Conservation (phyloP, 2,797 vertebrate species). For the Leucoraja ocellata region DNA sequence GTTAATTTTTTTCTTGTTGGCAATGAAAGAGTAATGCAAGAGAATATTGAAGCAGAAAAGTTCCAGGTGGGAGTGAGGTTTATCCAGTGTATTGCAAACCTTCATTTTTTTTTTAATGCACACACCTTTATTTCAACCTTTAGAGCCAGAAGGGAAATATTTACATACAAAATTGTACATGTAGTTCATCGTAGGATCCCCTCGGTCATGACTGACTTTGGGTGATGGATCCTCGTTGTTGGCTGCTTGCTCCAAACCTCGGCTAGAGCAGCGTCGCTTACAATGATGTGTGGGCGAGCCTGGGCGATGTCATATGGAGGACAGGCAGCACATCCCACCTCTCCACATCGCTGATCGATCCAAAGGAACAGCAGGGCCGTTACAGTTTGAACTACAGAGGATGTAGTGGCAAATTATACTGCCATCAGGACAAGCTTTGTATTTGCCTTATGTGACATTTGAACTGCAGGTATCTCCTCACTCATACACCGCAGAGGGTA, state of each 20-base stretch:
- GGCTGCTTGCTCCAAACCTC: too few relatives aligned
- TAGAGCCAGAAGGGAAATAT: not conserved
- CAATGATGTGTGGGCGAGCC: too few relatives aligned
- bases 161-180: not conserved
- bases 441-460: slow-evolving; percentile 17
- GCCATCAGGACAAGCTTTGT: slow-evolving; percentile 5
- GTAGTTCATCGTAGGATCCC: not conserved
- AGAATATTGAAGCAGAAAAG: not conserved
- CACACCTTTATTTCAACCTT: not conserved
- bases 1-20: too few relatives aligned
- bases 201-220: too few relatives aligned
- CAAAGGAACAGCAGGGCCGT: too few relatives aligned
- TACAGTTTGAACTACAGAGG: too few relatives aligned
- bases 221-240: too few relatives aligned
- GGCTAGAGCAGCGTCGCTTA: too few relatives aligned
- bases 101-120: not conserved
- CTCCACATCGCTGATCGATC: too few relatives aligned
- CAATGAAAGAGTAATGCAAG: not conserved
- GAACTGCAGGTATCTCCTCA: not conserved
- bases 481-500: too few relatives aligned
- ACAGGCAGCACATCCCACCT: too few relatives aligned
- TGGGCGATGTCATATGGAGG: too few relatives aligned
- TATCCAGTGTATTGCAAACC: not conserved
- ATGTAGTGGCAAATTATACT: slow-evolving; percentile 19
- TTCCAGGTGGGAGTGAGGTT: not conserved